phyloP scores from a whole-genome alignment of 2,113 vertebrate genomes.

The Nycticryphes semicollaris region DNA sequence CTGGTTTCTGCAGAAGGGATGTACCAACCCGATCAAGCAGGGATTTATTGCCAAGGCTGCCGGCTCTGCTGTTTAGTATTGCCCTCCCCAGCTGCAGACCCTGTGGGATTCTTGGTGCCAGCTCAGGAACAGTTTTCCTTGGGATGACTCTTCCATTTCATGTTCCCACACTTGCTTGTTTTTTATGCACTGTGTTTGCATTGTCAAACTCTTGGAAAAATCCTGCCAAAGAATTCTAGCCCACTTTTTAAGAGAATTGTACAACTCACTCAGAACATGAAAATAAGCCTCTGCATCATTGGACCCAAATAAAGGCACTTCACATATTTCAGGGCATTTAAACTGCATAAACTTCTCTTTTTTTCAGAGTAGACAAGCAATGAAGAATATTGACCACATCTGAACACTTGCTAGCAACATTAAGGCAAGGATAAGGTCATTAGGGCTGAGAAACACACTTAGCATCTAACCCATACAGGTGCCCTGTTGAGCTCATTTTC shows the following conservation, averaged over 20 bases:
- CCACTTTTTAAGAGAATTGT: not conserved
- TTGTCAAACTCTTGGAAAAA: not conserved
- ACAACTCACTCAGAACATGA: not conserved
- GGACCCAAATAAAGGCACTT: not conserved
- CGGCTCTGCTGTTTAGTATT: not conserved
- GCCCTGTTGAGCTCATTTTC: not conserved
- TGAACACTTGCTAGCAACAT: not conserved
- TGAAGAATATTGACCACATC: not conserved
- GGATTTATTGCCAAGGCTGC: not conserved
- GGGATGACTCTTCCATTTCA: not conserved
- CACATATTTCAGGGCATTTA: not conserved
- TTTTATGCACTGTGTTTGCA: not conserved
- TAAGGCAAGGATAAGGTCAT: not conserved
- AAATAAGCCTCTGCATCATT: not conserved
- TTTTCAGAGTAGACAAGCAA: not conserved
- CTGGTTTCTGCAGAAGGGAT: not conserved
- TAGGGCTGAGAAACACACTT: not conserved
- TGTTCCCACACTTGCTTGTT: not conserved
- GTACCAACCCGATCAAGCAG: not conserved
- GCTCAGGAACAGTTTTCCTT: not conserved
- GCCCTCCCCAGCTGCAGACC: not conserved
- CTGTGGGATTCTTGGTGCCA: not conserved
- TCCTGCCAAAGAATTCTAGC: not conserved
- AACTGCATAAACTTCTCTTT: not conserved
- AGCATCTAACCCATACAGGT: fast-evolving